Conservation (phyloP, 2,888 invertebrate genomes). For the Hypomecis punctinalis region DNA sequence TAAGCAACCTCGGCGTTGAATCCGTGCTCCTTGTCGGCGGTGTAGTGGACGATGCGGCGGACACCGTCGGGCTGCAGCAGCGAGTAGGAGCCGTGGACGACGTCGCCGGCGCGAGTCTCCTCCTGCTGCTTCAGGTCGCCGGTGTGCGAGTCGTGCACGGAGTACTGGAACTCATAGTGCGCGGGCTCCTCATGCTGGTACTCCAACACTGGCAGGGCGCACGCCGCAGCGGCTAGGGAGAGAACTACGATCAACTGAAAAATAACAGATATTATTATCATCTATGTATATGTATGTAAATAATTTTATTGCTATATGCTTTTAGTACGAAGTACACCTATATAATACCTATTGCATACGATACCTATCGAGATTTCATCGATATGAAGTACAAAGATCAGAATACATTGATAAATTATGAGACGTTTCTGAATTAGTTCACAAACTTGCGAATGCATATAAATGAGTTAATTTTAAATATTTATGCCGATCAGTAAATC, state of each 20-base stretch:
- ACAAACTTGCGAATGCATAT: too few species aligned
- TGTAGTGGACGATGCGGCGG: conserved; percentile 77
- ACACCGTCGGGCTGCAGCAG: conserved; percentile 79
- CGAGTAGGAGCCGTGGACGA: conserved; percentile 78
- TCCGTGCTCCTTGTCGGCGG: conserved; percentile 72
- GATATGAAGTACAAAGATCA: too few species aligned
- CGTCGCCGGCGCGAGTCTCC: conserved; percentile 74
- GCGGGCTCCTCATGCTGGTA: conserved; percentile 70
- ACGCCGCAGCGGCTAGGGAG: conserved; percentile 55
- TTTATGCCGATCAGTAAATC: too few species aligned
- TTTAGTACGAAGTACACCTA: not conserved
- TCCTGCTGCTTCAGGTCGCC: conserved; percentile 80
- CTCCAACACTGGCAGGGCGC: conserved; percentile 53
- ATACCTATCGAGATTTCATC: not conserved
- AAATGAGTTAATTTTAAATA: too few species aligned
- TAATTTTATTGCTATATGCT: not conserved
- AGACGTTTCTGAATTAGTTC: not conserved
- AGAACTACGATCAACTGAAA: conserved; percentile 66
- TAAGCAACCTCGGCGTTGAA: conserved; percentile 79
- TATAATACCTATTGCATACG: not conserved
- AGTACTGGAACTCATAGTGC: conserved; percentile 77
- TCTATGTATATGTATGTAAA: too few species aligned
- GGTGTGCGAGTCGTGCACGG: conserved; percentile 73
- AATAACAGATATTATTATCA: not conserved
- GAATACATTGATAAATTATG: too few species aligned